phyloP scores from a whole-genome alignment of 1,140 invertebrate genomes.

The Drosophila trapezifrons region DNA sequence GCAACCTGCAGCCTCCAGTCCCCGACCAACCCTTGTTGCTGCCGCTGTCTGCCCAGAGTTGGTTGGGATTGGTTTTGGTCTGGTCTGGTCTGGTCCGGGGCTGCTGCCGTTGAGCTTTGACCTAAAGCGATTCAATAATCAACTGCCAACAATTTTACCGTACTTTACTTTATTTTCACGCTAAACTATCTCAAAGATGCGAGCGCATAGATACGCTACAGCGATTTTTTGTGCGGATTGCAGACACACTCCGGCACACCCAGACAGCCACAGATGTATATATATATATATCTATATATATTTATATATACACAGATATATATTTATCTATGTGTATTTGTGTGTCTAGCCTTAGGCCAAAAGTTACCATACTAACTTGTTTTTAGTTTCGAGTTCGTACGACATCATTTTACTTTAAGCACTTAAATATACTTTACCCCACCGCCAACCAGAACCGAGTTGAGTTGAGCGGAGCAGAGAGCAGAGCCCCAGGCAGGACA shows the following conservation, averaged over 20 bases:
- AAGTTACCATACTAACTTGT: conserved; percentile 83
- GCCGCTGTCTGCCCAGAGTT: conserved; percentile 37
- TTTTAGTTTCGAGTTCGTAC: conserved; percentile 83
- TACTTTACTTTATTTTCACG: conserved; percentile 83
- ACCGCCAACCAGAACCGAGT: conserved; percentile 51
- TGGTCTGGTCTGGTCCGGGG: conserved; percentile 28
- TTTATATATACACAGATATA: conserved; percentile 6
- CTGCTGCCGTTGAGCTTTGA: conserved; percentile 76
- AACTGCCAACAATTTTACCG: conserved; percentile 83
- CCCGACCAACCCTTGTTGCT: conserved; percentile 22
- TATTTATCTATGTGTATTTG: conserved; percentile 22
- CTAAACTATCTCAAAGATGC: conserved; percentile 83
- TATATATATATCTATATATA: too few relatives aligned
- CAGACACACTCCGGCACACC: conserved; percentile 58
- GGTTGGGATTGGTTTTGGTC: conserved; percentile 40
- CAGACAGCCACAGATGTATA: conserved; percentile 24
- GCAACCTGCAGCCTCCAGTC: conserved; percentile 12
- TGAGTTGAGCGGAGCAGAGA: conserved; percentile 30
- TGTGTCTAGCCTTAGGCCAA: conserved; percentile 74
- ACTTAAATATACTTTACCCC: conserved; percentile 83
- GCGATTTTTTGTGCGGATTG: conserved; percentile 82
- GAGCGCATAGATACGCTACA: conserved; percentile 81
- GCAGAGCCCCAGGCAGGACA: conserved; percentile 36
- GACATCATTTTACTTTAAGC: conserved; percentile 84
- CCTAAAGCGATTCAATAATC: conserved; percentile 83